Evolutionary conservation across 1,140 invertebrate species (phyloP), one percentile per base, ranked within the genome.

Genomic region (Drosophila ananassae): DNA sequence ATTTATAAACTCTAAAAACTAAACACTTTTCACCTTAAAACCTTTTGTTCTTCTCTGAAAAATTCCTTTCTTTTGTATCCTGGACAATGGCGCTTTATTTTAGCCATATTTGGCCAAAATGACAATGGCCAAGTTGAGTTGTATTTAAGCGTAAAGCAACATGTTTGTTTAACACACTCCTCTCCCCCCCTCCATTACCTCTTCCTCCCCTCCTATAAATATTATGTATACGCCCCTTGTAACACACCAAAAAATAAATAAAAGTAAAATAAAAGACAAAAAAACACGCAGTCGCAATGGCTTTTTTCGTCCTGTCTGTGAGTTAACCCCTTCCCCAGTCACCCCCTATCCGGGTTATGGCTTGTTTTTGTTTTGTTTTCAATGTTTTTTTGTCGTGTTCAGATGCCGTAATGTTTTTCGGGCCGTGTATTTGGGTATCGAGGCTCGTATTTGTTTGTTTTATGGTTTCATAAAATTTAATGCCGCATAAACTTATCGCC

Each of bases 381-480:
- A 37, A 37, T 37, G 66, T 66, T 60, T 50, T 61, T 30, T 62
- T 90, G 73, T 89, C 79, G 79, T 89, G 84, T 74, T 89, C 63
- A 59, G 66, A 68, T 71, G 84, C 79, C 83, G 72, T 87, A 83
- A 87, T 87, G 64, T 76, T 63, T 60, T 66, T 64, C 28, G 24
- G 55, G 46, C 53, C 61, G 59, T 41, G 66, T 81, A 48, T 37
- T 34, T 12, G 34, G 10, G 34, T 37, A 34, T 34, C 46, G 61
- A 61, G 41, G 51, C 13, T 21, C 53, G 59, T 77, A 84, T 89
- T 89, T 89, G 83, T 89, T 89, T 89, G 79, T 89, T 89, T 89
- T 89, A 89, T 89, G 77, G 57, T 52, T 85, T 73, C 83, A 89
- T 89, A 84, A 89, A 89, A 89, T 84, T 89, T 89, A 90, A 89